Conservation (phyloP, 1,140 invertebrate species). For the Saccostrea glomerata region DNA sequence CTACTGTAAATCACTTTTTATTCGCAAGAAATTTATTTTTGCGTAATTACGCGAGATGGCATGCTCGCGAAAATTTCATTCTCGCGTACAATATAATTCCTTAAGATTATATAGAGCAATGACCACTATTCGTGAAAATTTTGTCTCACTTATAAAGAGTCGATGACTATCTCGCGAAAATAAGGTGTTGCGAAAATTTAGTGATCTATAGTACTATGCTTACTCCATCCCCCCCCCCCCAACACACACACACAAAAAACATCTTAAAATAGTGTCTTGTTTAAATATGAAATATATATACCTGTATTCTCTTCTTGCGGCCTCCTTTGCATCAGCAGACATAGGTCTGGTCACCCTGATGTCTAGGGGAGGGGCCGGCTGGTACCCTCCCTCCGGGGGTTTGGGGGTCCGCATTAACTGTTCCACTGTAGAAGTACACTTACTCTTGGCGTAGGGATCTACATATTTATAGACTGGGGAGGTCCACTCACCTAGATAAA, state of each 20-base stretch:
- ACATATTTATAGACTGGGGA: constrained; percentile 72
- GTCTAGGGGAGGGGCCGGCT: constrained; percentile 29
- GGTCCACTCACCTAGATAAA: constrained; percentile 71
- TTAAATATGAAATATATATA: constrained; percentile 38
- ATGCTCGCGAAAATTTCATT: no score
- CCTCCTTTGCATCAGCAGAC: constrained; percentile 65
- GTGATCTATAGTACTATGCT: no score
- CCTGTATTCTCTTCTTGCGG: constrained; percentile 68
- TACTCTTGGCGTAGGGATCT: constrained; percentile 69
- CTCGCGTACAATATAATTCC: no score
- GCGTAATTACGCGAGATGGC: no score
- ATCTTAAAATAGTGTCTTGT: background rate
- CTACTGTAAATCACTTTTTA: no score
- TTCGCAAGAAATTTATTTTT: no score
- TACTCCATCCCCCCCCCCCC: no score
- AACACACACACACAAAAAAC: background rate
- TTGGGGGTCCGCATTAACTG: constrained; percentile 63
- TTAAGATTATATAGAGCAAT: no score
- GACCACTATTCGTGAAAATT: no score
- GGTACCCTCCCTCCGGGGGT: constrained; percentile 57
- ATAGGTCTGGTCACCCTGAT: constrained; percentile 44
- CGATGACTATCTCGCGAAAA: no score
- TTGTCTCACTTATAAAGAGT: no score
- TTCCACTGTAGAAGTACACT: constrained; percentile 67
- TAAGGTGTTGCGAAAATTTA: no score